These are phyloP conservation scores for Gavia stellata DNA, from an alignment of 2,113 vertebrate species.

Conservation along the genomic window DNA sequence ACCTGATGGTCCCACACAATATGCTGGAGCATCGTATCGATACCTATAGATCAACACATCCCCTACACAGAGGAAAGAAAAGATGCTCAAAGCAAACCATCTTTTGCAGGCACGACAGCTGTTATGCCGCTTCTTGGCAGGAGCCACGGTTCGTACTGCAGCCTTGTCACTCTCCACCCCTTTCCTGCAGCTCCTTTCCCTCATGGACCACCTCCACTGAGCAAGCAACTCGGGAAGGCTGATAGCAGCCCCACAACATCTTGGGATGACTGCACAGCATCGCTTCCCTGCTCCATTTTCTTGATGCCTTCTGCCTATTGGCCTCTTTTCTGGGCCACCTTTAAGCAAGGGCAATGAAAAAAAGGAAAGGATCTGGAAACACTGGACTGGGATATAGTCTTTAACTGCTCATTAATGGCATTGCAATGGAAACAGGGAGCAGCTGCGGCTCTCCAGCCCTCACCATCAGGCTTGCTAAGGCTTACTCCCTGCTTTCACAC, in stretches of 20 bases:
- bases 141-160: neutral
- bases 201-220: neutral
- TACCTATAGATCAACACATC: neutral
- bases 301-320: neutral
- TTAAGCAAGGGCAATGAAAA: neutral
- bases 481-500: constrained; percentile 40
- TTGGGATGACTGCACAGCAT: neutral
- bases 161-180: neutral
- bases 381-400: neutral
- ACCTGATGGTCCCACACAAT: too few relatives aligned
- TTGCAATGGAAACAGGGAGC: neutral
- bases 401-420: neutral
- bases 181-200: neutral
- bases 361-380: neutral
- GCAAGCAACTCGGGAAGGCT: neutral
- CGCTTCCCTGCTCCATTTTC: neutral
- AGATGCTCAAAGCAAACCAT: neutral
- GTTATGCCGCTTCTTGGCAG: neutral
- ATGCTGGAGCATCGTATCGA: rapidly evolving
- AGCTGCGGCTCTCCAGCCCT: neutral
- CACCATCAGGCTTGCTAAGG: neutral
- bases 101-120: neutral
- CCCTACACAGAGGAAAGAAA: neutral
- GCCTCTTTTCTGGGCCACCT: neutral
- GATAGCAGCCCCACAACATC: neutral